Evolutionary conservation across 2,888 invertebrate genomes (phyloP), one percentile per base, ranked within the genome.

Genomic region (Papilio gigon): DNA sequence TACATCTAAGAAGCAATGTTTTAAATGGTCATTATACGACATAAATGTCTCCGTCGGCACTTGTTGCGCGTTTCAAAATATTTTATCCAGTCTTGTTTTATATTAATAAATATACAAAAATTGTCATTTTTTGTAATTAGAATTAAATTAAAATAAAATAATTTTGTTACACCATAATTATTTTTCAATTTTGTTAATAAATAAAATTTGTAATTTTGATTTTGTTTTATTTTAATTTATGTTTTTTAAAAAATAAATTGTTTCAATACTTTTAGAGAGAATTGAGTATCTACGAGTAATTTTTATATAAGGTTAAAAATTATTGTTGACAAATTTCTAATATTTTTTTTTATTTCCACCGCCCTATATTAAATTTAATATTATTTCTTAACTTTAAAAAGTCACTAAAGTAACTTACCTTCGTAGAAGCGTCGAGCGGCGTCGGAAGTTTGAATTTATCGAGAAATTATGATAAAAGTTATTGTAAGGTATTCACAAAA

Each of bases 401-500:
- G 25, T n/a, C n/a, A n/a, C n/a, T 20, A 44, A 44, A 27, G 17
- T 35, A 60, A 67, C 67, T 67, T 22, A 67, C 67, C 66, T 37
- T 27, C 3, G 12, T n/a, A 25, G 37, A 61, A 9, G 17, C 50
- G 37, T 61, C 9, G 61, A 60, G 4, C 17, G 37, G 22, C 6
- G 44, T 30, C 20, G 63, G 56, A 61, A 35, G 25, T 67, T 59
- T 56, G 3, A 35, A 44, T 33, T 30, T 9, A 20, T 40, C 67
- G 67, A 25, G 63, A 64, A 37, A 56, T 68, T 40, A 67, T 22
- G 30, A 30, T 8, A 20, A 20, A 27, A 59, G 11, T 17, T 37
- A 61, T 42, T 20, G 30, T 33, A 53, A 53, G 65, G 68, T 68
- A 42, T 60, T 20, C 68, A 68, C 68, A 14, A 59, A 56, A 53